A percentile compares a stretch with the other conserved stretches of the same genome.
Conservation (phyloP, 2,113 vertebrate genomes). For the Cryptoleucopteryx plumbea region DNA sequence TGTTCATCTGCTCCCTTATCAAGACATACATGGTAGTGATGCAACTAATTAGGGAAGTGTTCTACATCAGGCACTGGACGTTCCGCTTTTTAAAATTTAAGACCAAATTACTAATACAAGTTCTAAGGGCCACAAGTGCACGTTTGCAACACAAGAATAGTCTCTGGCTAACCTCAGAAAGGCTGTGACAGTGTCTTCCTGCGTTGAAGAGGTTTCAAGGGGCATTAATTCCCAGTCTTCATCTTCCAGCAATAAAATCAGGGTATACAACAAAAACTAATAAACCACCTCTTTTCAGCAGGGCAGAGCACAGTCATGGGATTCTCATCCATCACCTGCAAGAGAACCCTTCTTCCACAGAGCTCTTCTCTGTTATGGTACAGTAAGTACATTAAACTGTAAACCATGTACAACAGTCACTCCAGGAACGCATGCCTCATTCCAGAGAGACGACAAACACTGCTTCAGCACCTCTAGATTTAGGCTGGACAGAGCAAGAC, state of each 20-base stretch:
- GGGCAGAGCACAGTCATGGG: neutral
- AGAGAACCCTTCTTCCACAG: neutral
- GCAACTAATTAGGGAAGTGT: neutral
- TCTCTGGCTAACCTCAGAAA: neutral
- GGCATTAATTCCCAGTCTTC: neutral
- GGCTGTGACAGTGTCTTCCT: neutral
- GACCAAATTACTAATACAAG: neutral
- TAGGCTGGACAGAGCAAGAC: neutral
- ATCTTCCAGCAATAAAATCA: neutral
- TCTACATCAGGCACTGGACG: neutral
- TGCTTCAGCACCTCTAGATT: neutral
- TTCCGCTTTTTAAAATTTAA: neutral
- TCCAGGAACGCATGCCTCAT: neutral
- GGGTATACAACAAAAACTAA: neutral
- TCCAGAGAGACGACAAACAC: neutral
- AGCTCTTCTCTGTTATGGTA: neutral
- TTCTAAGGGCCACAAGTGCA: neutral
- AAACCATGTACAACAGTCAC: neutral
- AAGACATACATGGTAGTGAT: neutral
- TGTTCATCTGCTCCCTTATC: neutral
- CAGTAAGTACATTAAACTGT: neutral
- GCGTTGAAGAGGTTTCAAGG: neutral
- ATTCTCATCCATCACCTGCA: neutral
- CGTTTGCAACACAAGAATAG: neutral
- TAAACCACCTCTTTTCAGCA: neutral